Evolutionary conservation across 2,888 invertebrate species (phyloP).

Genomic region (Andricus curvator): DNA sequence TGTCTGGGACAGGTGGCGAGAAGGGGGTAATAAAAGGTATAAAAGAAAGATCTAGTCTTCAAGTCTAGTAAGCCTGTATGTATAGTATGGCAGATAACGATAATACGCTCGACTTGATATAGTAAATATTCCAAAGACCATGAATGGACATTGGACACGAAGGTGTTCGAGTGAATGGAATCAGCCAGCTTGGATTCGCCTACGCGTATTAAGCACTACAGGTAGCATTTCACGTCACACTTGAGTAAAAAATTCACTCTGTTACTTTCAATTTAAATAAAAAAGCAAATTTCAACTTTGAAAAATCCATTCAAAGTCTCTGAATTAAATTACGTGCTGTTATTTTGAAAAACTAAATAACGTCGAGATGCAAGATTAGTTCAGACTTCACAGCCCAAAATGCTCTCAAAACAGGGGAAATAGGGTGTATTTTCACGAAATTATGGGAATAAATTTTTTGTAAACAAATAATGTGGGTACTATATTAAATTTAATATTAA

Average conservation of each 20-base stretch:
- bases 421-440: too few species aligned
- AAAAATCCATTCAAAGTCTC: too few species aligned
- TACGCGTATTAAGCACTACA: conserved; percentile 57
- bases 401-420: too few species aligned
- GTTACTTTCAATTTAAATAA: too few species aligned
- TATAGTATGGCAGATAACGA: conserved; percentile 1
- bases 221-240: conserved; percentile 21
- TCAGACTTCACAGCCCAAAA: too few species aligned
- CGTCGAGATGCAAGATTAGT: too few species aligned
- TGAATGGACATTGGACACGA: conserved; percentile 67
- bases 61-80: neutral
- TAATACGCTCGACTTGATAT: conserved; percentile 19
- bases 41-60: conserved; percentile 3
- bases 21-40: conserved; percentile 25
- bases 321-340: too few species aligned
- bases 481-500: too few species aligned
- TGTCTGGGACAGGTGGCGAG: conserved; percentile 1
- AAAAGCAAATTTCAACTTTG: too few species aligned
- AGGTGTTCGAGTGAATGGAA: conserved; percentile 71
- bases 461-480: too few species aligned
- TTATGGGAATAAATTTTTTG: too few species aligned
- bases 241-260: neutral
- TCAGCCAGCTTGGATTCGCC: conserved; percentile 57
- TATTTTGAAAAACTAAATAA: too few species aligned
- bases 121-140: conserved; percentile 60